Evolutionary conservation across 2,113 vertebrate species (phyloP).

Genomic region (Hydropotes inermis): DNA sequence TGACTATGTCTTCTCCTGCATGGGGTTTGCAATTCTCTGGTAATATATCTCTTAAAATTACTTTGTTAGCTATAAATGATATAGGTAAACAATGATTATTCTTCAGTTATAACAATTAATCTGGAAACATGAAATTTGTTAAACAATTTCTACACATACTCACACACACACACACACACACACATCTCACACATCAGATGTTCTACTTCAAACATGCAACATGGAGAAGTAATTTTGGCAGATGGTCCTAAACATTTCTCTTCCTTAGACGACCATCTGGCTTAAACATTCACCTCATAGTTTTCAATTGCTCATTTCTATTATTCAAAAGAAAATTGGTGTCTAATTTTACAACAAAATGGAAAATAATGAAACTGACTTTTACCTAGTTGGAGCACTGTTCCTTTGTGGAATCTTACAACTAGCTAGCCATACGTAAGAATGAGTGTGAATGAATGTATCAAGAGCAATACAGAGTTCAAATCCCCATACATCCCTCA

Average conservation of each 20-base stretch:
- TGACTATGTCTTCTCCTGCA: background rate
- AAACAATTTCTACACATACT: background rate
- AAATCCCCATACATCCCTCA: background rate
- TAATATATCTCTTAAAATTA: background rate
- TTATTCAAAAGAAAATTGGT: background rate
- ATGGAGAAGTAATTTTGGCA: slow-evolving; percentile 2
- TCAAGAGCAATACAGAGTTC: background rate
- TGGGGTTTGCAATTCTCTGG: background rate
- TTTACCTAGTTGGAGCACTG: background rate
- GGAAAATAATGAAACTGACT: background rate
- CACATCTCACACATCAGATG: background rate
- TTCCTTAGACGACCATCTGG: slow-evolving; percentile 23
- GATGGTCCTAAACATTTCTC: slow-evolving; percentile 11
- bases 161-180: background rate
- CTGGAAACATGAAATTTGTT: background rate
- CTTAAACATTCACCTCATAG: background rate
- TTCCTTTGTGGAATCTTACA: background rate
- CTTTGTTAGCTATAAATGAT: background rate
- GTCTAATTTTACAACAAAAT: background rate
- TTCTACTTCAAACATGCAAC: background rate
- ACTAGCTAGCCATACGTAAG: background rate
- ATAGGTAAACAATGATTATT: background rate
- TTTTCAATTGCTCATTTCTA: background rate
- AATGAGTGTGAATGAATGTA: background rate
- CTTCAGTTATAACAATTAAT: background rate